Base-by-base conservation (phyloP, 2,888 invertebrate genomes). In the Meliscaeva auricollis region DNA sequence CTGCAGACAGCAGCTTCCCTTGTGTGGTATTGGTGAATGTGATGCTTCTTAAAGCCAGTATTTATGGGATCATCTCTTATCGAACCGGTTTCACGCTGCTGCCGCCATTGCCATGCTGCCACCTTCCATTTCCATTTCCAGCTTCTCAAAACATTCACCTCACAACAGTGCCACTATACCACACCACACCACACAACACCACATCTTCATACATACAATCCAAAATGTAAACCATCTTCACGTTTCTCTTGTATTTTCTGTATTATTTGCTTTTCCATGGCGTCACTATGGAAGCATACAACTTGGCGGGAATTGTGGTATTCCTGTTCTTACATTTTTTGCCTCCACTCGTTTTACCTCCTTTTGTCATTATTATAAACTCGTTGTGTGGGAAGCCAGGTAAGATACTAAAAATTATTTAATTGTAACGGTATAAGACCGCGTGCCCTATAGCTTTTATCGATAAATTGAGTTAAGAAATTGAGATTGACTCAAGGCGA, bases 11-110 rank as follows among this genome's bases (percentile, higher is more conserved):
- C 11, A 38, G 41, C 11, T 35, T 46, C 8, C n/a, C n/a, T 52
- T n/a, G 68, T 77, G 41, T 73, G 58, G 68, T 73, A 44, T 60
- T 73, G 72, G 81, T 68, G n/a, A n/a, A n/a, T n/a, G n/a, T n/a
- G 70, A 41, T 82, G 66, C 58, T 76, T 72, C 76, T 76, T 72
- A 35, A 72, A 76, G 75, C 41, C 58, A 44, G 72, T 82, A 76
- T 76, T 72, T 82, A 77, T 82, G 76, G 76, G 72, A 72, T 82
- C 81, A 82, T 82, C 72, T 70, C 52, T 76, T 72, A 82, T 82
- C 81, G 72, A 82, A 82, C 81, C 76, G 81, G 81, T 82, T 82
- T 68, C 72, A 66, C 17, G 17, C 15, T 46, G 13, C 30, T 56
- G 9, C 6, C 6, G 35, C 35, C 35, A 35, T 9, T 35, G 35